Percentiles rank a stretch among this genome's conserved stretches.
Conservation (phyloP, 2,888 invertebrate species). For the Furcula furcula region DNA sequence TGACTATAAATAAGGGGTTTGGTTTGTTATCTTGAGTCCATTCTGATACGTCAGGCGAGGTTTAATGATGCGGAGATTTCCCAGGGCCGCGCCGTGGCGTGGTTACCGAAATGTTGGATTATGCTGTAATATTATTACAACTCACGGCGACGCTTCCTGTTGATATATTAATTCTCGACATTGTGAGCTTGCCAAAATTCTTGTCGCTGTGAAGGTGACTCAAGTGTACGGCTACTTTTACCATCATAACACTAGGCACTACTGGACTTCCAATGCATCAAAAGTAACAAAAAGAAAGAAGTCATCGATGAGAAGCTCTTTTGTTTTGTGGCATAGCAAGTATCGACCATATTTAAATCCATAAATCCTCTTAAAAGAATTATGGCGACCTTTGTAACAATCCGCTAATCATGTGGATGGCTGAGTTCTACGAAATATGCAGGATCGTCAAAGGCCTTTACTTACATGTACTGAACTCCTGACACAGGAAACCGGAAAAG, state of each 20-base stretch:
- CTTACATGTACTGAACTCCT: not conserved
- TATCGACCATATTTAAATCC: no score
- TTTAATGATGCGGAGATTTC: slow-evolving; percentile 70
- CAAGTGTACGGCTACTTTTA: no score
- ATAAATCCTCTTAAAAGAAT: no score
- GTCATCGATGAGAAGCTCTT: no score
- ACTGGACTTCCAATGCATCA: not conserved
- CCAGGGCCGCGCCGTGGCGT: slow-evolving; percentile 35
- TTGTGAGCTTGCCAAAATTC: slow-evolving; percentile 11
- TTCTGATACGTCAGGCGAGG: slow-evolving; percentile 21
- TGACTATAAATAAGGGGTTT: slow-evolving; percentile 45
- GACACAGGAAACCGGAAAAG: not conserved
- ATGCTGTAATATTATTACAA: slow-evolving; percentile 55
- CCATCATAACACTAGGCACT: no score
- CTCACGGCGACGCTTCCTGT: slow-evolving; percentile 13
- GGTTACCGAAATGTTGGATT: slow-evolving; percentile 50
- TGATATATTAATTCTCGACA: no score
- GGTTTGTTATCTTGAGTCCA: slow-evolving; percentile 33
- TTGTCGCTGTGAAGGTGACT: no score
- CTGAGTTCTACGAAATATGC: no score
- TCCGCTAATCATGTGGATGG: no score
- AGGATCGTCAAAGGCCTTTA: not conserved
- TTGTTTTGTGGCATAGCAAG: no score
- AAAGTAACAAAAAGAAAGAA: no score
- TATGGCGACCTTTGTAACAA: no score